Evolutionary conservation across 2,797 vertebrate species (phyloP).

Genomic region (Hydrocynus forskahlii): DNA sequence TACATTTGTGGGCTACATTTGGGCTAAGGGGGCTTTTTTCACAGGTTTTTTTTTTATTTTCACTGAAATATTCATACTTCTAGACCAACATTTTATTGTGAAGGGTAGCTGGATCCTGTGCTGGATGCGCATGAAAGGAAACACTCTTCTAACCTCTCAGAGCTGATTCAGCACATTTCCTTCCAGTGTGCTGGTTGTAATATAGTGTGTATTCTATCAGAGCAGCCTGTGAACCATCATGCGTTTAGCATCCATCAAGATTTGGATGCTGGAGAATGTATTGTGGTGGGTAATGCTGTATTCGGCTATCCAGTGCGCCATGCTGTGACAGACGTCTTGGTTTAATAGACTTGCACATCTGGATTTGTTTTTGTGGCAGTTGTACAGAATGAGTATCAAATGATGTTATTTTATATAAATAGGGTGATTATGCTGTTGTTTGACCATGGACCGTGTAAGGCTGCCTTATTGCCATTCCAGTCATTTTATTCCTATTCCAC

Average conservation of each 20-base stretch:
- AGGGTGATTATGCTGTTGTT: slow-evolving; percentile 9
- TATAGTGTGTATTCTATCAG: background rate
- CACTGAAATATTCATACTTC: too few relatives aligned
- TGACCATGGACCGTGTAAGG: slow-evolving; percentile 15
- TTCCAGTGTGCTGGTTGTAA: background rate
- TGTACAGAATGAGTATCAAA: slow-evolving; percentile 17
- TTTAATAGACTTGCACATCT: slow-evolving; percentile 20
- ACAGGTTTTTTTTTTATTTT: too few relatives aligned
- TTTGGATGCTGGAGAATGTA: background rate
- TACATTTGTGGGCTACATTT: too few relatives aligned
- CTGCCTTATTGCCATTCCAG: slow-evolving; percentile 29
- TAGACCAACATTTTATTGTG: too few relatives aligned
- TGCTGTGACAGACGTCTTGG: background rate
- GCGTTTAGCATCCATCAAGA: too few relatives aligned
- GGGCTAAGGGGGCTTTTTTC: background rate
- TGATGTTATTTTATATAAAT: slow-evolving; percentile 43
- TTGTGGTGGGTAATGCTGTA: background rate
- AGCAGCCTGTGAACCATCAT: background rate
- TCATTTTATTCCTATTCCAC: background rate
- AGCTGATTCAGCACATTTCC: background rate
- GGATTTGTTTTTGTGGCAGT: background rate
- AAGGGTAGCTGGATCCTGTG: too few relatives aligned
- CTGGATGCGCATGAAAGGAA: too few relatives aligned
- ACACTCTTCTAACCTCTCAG: background rate
- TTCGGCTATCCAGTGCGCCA: background rate